A percentile compares a stretch with the other conserved stretches of the same genome.
phyloP scores from a whole-genome alignment of 2,113 vertebrate species.

The Beaufortia kweichowensis region DNA sequence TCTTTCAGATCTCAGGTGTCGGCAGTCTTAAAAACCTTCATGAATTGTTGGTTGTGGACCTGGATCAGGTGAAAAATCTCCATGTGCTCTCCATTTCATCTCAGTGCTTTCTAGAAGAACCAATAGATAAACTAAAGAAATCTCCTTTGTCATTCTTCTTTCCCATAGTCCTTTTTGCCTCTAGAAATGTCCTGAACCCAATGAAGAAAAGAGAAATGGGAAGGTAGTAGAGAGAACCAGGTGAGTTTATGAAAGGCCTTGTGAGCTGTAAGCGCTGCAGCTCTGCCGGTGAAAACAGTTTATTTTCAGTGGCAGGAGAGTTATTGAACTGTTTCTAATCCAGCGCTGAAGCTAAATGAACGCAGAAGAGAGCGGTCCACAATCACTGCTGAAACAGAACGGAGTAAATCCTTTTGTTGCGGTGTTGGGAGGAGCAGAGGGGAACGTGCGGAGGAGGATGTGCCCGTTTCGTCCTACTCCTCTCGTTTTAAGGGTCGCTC shows the following conservation, averaged over 20 bases:
- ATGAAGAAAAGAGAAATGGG: not conserved
- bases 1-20: conserved; percentile 28
- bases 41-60: not conserved
- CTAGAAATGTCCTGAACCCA: too few relatives aligned
- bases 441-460: conserved; percentile 32
- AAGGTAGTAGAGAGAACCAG: not conserved
- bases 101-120: not conserved
- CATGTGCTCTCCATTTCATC: not conserved
- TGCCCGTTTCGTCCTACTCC: conserved; percentile 8
- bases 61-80: not conserved
- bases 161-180: too few relatives aligned
- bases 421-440: conserved; percentile 14
- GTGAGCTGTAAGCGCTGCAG: not conserved
- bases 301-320: conserved; percentile 42
- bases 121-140: not conserved
- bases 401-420: conserved; percentile 44
- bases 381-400: conserved; percentile 30
- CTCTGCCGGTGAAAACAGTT: conserved; percentile 27
- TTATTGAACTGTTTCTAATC: conserved; percentile 51
- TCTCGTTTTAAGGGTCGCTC: conserved; percentile 4
- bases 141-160: not conserved
- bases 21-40: not conserved
- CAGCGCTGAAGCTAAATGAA: conserved; percentile 49
- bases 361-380: conserved; percentile 34
- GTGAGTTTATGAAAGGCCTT: conserved; percentile 3